Percentiles rank a stretch among this genome's conserved stretches.
These are phyloP conservation scores for Coecobrya sp. DNA, from an alignment of 2,888 invertebrate species.

Conservation along the genomic window DNA sequence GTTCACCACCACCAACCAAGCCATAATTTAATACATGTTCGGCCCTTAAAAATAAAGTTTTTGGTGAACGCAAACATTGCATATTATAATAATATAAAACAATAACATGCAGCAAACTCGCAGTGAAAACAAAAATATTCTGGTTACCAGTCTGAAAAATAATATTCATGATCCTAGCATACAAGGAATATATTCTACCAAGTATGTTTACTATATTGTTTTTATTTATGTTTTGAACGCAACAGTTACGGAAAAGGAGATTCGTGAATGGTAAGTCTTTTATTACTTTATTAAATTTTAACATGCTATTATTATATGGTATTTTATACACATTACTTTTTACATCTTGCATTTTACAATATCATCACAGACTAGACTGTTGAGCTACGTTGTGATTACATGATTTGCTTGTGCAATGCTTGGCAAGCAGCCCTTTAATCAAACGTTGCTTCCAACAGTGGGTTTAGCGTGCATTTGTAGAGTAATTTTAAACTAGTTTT, in stretches of 20 bases:
- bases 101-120: background rate
- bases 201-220: background rate
- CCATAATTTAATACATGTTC: slow-evolving; percentile 19
- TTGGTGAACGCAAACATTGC: background rate
- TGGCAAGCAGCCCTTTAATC: background rate
- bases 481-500: slow-evolving; percentile 12
- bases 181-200: background rate
- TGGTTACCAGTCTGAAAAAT: background rate
- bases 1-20: background rate
- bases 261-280: slow-evolving; percentile 87
- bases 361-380: background rate
- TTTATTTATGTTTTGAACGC: slow-evolving; percentile 79
- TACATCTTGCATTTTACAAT: slow-evolving; percentile 90
- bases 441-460: background rate
- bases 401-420: slow-evolving; percentile 15
- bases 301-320: slow-evolving; percentile 90
- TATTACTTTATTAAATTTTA: slow-evolving; percentile 87
- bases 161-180: background rate
- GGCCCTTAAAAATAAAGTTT: background rate
- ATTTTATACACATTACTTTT: slow-evolving; percentile 90
- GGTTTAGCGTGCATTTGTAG: slow-evolving; percentile 6
- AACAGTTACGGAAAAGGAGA: slow-evolving; percentile 88
- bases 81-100: background rate
- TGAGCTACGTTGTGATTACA: background rate
- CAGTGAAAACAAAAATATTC: background rate